These are phyloP conservation scores for Autographa gamma DNA, from an alignment of 2,888 invertebrate genomes.

Conservation along the genomic window DNA sequence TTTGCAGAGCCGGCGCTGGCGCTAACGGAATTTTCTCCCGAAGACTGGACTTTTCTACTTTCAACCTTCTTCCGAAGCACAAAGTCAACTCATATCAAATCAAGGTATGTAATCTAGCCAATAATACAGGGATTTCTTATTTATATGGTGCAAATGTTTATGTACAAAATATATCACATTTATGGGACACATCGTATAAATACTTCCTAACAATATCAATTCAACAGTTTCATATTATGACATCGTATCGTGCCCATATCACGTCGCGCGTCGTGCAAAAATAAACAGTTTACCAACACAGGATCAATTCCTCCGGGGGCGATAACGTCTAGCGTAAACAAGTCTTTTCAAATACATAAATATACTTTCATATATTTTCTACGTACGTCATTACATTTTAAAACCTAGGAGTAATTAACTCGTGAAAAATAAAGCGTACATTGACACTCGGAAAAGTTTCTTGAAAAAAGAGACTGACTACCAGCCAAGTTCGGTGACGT, in stretches of 20 bases:
- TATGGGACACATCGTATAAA: neutral
- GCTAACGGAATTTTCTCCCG: constrained; percentile 98
- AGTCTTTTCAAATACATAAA: constrained; percentile 37
- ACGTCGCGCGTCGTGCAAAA: constrained; percentile 18
- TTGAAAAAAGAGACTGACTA: neutral
- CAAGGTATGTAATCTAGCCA: constrained; percentile 91
- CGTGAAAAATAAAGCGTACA: constrained; percentile 18
- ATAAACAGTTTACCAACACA: constrained; percentile 41
- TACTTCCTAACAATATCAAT: neutral
- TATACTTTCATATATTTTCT: constrained; percentile 34
- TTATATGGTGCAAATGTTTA: neutral
- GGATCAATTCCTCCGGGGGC: constrained; percentile 30
- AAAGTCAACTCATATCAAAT: constrained; percentile 99
- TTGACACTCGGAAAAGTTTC: constrained; percentile 2
- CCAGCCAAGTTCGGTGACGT: constrained; percentile 20
- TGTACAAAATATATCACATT: neutral
- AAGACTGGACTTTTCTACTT: constrained; percentile 97
- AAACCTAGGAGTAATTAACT: constrained; percentile 29
- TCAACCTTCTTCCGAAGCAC: constrained; percentile 97
- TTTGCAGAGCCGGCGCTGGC: constrained; percentile 94
- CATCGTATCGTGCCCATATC: constrained; percentile 8
- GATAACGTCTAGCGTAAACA: constrained; percentile 39
- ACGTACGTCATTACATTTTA: constrained; percentile 41
- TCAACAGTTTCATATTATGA: neutral
- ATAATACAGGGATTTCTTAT: neutral